Evolutionary conservation across 2,797 vertebrate genomes (phyloP).

Genomic region (Anguilla marmorata): DNA sequence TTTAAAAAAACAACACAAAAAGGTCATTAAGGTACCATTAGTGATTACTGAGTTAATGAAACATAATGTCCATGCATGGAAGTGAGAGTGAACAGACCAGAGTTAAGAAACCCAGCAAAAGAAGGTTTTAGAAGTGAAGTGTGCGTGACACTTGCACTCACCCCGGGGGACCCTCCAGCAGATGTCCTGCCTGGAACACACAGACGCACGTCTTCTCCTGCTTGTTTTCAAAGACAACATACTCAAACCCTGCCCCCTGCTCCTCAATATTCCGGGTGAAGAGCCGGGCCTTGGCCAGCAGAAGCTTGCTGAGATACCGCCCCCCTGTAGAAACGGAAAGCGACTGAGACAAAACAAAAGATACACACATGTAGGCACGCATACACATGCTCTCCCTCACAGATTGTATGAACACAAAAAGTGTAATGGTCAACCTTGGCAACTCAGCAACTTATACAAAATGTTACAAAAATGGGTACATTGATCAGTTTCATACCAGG

Average conservation of each 20-base stretch:
- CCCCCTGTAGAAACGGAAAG: constrained; percentile 59
- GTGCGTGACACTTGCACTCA: constrained; percentile 54
- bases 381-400: not conserved
- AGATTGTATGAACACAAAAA: not conserved
- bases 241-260: constrained; percentile 79
- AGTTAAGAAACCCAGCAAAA: not conserved
- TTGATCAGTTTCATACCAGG: constrained; percentile 55
- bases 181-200: constrained; percentile 78
- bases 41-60: not conserved
- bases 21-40: not conserved
- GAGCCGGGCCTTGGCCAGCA: constrained; percentile 66
- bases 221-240: constrained; percentile 73
- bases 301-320: constrained; percentile 64
- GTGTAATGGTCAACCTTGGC: not conserved
- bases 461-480: not conserved
- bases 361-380: constrained; percentile 14
- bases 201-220: constrained; percentile 68
- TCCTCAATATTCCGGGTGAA: constrained; percentile 73
- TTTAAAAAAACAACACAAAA: not conserved
- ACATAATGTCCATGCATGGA: not conserved
- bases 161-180: constrained; percentile 79
- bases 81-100: not conserved
- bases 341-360: constrained; percentile 18
- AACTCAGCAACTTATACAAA: not conserved
- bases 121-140: not conserved